Base-by-base conservation (phyloP, 2,797 vertebrate species). In the Petrocephalus schoutedeni region DNA sequence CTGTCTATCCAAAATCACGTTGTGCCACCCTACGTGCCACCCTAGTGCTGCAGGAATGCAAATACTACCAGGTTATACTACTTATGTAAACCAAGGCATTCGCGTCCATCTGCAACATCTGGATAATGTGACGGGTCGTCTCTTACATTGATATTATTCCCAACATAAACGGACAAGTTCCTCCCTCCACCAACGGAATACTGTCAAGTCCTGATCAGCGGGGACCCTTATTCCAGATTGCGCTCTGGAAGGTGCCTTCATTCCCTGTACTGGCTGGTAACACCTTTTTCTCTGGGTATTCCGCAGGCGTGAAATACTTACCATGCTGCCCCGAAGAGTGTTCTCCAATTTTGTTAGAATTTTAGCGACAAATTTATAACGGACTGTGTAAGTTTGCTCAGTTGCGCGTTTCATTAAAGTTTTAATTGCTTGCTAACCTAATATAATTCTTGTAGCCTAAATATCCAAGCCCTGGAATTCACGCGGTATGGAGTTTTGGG, bases 141-240 rank as follows among this genome's bases (percentile, higher is more conserved):
- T 77, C 14, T 12, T 77, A 77, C 9, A 77, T 16, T 28, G 61
- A 32, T 23, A 28, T 71, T 71, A 71, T 36, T 36, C 12, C 36
- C 36, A 36, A 41, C 71, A 77, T 77, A 77, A 77, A 77, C 71
- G 45, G 71, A 41, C 6, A 77, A n/a, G 36, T 21, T 21, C 71
- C 88, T 86, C 57, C 56, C 85, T 77, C 87, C 53, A 57, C 56
- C 71, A 89, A 57, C 23, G 49, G 88, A 82, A 83, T 58, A 86
- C 51, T 49, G 61, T 86, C 84, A 86, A 74, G 9, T 88, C 64
- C 64, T 61, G 85, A 16, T 51, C 88, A 71, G 88, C 83, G 85
- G 88, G 51, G 53, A 53, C 67, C 19, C 74, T 86, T 32, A 45
- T 49, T 71, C 19, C 45, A 74, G 83, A 67, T 56, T 77, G 58